Percentiles rank a stretch among this genome's conserved stretches.
phyloP scores from a whole-genome alignment of 64 coral and sea anemone genomes.

The Dendronephthya gigantea region DNA sequence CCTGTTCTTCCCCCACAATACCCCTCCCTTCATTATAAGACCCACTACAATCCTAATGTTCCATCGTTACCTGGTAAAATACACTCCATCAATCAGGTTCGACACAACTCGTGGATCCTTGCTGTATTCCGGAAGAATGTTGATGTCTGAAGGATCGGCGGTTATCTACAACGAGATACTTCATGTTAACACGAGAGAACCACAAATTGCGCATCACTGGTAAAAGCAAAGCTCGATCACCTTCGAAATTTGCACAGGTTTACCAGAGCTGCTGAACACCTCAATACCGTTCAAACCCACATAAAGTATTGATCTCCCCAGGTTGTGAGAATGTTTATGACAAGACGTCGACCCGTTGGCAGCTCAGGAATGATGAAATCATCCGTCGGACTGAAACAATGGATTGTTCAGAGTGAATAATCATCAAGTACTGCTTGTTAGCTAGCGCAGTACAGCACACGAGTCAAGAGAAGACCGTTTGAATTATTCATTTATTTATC shows the following conservation, averaged over 20 bases:
- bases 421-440: too few species aligned
- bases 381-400: background rate
- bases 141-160: conserved; percentile 87
- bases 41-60: background rate
- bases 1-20: too few species aligned
- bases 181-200: background rate
- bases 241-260: conserved; percentile 70
- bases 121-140: conserved; percentile 82
- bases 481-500: too few species aligned
- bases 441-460: too few species aligned
- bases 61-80: conserved; percentile 66
- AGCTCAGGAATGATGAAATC: conserved; percentile 71
- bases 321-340: conserved; percentile 57
- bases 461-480: too few species aligned
- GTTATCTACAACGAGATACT: conserved; percentile 39
- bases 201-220: background rate
- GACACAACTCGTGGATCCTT: conserved; percentile 86
- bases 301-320: conserved; percentile 93
- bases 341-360: conserved; percentile 54
- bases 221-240: too few species aligned
- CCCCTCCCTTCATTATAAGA: too few species aligned
- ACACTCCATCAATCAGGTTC: conserved; percentile 87
- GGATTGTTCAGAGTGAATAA: too few species aligned
- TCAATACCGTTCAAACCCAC: conserved; percentile 95
- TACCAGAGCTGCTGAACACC: conserved; percentile 66